These are phyloP conservation scores for Malacosoma neustria DNA, from an alignment of 2,888 invertebrate genomes.

Conservation along the genomic window DNA sequence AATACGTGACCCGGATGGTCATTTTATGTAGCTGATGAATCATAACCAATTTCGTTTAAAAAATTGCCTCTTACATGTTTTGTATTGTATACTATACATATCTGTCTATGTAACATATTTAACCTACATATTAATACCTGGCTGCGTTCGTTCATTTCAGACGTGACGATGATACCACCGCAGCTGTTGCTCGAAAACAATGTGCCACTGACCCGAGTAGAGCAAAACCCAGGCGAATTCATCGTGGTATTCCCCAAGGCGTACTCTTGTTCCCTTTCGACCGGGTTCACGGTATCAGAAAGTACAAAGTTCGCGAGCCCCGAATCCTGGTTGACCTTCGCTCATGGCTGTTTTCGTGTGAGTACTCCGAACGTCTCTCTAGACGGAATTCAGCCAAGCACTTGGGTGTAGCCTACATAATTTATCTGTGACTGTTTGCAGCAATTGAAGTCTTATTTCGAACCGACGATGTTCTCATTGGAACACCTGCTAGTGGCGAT, in stretches of 20 bases:
- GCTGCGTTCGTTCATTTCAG: too few relatives aligned
- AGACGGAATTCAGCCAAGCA: too few relatives aligned
- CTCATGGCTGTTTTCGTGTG: conserved; percentile 83
- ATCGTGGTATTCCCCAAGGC: conserved; percentile 90
- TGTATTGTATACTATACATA: too few relatives aligned
- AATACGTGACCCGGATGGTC: too few relatives aligned
- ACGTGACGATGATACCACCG: conserved; percentile 95
- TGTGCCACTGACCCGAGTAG: conserved; percentile 85
- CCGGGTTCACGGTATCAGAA: conserved; percentile 92
- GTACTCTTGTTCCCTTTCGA: conserved; percentile 90
- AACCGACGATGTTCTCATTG: conserved; percentile 92
- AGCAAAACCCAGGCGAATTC: conserved; percentile 91
- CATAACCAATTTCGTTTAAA: too few relatives aligned
- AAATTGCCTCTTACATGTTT: too few relatives aligned
- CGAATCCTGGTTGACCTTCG: conserved; percentile 83
- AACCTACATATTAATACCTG: too few relatives aligned
- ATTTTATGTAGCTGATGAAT: too few relatives aligned
- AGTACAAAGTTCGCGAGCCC: conserved; percentile 95
- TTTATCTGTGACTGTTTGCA: conserved; percentile 29
- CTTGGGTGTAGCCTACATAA: too few relatives aligned
- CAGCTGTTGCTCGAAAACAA: conserved; percentile 82
- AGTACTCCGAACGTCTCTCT: too few relatives aligned
- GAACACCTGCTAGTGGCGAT: conserved; percentile 87
- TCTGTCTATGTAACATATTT: too few relatives aligned
- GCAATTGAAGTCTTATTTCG: conserved; percentile 88